Evolutionary conservation across 2,888 invertebrate genomes (phyloP).

Genomic region (Drosophila nr. perissopoda): DNA sequence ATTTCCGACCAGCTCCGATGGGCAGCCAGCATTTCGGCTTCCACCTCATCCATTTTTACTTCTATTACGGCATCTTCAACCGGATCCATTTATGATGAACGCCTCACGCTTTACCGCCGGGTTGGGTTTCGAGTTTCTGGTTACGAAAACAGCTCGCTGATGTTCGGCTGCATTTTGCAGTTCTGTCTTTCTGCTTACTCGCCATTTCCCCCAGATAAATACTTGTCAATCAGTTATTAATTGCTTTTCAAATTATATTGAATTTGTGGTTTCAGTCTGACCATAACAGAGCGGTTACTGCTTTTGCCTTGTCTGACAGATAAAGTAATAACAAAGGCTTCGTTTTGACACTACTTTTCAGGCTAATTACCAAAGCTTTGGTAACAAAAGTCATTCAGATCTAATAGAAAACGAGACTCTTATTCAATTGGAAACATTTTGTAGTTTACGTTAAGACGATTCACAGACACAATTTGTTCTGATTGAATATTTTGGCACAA

Average conservation of each 20-base stretch:
- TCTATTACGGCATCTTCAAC: conserved; percentile 6
- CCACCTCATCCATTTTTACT: conserved; percentile 16
- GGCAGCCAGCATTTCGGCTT: conserved; percentile 33
- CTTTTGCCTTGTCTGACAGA: conserved; percentile 44
- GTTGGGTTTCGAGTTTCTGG: conserved; percentile 37
- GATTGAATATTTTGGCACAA: background rate
- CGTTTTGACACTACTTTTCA: conserved; percentile 10
- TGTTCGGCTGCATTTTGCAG: conserved; percentile 38
- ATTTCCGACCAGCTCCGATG: conserved; percentile 72
- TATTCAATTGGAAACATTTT: background rate
- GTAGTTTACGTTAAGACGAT: background rate
- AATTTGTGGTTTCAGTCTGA: conserved; percentile 66
- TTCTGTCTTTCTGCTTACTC: conserved; percentile 21
- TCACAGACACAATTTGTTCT: background rate
- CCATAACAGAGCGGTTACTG: background rate
- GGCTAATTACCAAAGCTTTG: conserved; percentile 44
- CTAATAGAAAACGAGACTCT: conserved; percentile 6
- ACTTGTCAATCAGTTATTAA: conserved; percentile 84
- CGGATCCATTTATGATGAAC: conserved; percentile 59
- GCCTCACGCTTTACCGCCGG: conserved; percentile 58
- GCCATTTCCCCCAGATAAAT: conserved; percentile 70
- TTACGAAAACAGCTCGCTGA: conserved; percentile 11
- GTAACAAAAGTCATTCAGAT: conserved; percentile 27
- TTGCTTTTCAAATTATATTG: conserved; percentile 83
- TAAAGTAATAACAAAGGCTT: conserved; percentile 17